These are phyloP conservation scores for Microplitis mediator DNA, from an alignment of 1,140 invertebrate genomes.

Conservation along the genomic window DNA sequence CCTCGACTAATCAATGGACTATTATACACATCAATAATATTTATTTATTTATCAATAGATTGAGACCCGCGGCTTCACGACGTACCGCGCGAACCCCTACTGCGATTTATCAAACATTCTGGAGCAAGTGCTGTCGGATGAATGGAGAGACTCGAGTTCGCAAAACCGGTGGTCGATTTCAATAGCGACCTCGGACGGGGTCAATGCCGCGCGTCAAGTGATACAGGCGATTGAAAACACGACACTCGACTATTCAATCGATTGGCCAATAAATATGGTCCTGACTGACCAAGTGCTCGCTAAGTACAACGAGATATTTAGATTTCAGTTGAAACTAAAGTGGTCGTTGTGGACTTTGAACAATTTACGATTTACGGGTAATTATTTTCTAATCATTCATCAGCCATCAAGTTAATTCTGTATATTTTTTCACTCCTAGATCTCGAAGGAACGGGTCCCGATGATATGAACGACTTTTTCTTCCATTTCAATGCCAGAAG, in stretches of 20 bases:
- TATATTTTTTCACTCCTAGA: slow-evolving; percentile 37
- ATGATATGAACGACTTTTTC: slow-evolving; percentile 37
- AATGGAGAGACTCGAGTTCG: slow-evolving; percentile 59
- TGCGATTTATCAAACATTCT: slow-evolving; percentile 59
- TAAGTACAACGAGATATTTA: slow-evolving; percentile 69
- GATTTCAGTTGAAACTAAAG: slow-evolving; percentile 69
- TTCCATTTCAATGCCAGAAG: slow-evolving; percentile 59
- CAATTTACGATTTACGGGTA: slow-evolving; percentile 64
- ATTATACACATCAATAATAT: background rate
- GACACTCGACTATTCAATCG: slow-evolving; percentile 61
- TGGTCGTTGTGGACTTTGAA: slow-evolving; percentile 69
- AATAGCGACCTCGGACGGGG: slow-evolving; percentile 28
- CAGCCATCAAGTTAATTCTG: background rate
- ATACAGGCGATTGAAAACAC: slow-evolving; percentile 63
- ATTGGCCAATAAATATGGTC: slow-evolving; percentile 66
- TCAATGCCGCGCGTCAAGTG: slow-evolving; percentile 45
- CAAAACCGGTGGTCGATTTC: slow-evolving; percentile 50
- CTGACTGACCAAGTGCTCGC: slow-evolving; percentile 61
- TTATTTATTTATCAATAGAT: slow-evolving; percentile 48
- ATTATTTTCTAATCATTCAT: slow-evolving; percentile 21
- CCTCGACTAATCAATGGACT: no score
- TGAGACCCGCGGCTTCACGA: slow-evolving; percentile 49
- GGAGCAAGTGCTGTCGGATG: slow-evolving; percentile 62
- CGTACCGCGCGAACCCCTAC: slow-evolving; percentile 55
- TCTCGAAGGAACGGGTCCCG: slow-evolving; percentile 46